Evolutionary conservation across 2,797 vertebrate genomes (phyloP).

Genomic region (Bufotes viridis): DNA sequence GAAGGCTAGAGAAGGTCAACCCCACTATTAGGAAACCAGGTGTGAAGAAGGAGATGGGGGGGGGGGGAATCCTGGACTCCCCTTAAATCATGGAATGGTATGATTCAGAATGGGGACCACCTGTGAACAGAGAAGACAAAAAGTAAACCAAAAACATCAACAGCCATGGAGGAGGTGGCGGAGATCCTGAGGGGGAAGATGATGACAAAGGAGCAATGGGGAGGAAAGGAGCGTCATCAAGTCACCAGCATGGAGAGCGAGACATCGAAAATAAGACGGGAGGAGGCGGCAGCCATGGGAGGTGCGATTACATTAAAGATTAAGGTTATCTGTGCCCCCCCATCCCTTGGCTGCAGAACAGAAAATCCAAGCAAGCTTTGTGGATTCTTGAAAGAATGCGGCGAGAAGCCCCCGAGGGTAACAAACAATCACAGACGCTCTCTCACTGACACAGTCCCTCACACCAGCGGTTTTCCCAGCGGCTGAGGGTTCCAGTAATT

Average conservation of each 20-base stretch:
- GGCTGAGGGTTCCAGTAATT: slow-evolving; percentile 36
- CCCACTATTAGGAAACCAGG: background rate
- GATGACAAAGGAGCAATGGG: background rate
- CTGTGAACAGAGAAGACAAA: background rate
- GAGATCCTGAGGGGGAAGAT: background rate
- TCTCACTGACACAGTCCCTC: background rate
- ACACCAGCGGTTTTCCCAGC: slow-evolving; percentile 30
- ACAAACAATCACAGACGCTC: slow-evolving; percentile 54
- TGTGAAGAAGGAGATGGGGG: no score
- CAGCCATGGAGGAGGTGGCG: background rate
- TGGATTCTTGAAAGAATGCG: slow-evolving; percentile 54
- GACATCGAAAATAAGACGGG: slow-evolving; percentile 41
- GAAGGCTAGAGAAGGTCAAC: background rate
- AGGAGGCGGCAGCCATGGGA: slow-evolving; percentile 52
- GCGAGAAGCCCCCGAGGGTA: slow-evolving; percentile 49
- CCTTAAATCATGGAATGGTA: background rate
- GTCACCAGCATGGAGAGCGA: background rate
- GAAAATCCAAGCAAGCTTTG: slow-evolving; percentile 54
- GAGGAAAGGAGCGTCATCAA: background rate
- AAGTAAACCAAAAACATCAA: background rate
- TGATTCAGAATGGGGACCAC: background rate
- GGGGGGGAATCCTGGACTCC: background rate
- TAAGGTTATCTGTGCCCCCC: slow-evolving; percentile 58
- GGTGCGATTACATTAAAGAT: slow-evolving; percentile 61
- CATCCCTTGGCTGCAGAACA: slow-evolving; percentile 51